A percentile compares a stretch with the other conserved stretches of the same genome.
Conservation (phyloP, 2,113 vertebrate species). For the Hucho hucho region DNA sequence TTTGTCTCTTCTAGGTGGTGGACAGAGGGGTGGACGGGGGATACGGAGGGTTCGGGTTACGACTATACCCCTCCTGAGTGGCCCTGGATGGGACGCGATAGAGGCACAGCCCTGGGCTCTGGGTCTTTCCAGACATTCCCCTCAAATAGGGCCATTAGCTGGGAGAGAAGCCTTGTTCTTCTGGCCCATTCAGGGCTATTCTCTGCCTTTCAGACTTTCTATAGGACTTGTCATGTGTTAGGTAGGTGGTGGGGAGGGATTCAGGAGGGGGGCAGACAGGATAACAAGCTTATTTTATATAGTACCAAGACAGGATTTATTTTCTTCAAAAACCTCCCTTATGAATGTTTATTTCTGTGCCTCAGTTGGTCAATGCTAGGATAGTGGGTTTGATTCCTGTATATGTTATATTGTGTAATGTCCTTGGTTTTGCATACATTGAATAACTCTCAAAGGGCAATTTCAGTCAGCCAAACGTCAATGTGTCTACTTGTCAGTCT, state of each 20-base stretch:
- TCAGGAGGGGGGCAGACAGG: constrained; percentile 29
- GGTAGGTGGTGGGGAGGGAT: constrained; percentile 23
- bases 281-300: constrained; percentile 11
- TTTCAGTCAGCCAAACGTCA: constrained; percentile 57
- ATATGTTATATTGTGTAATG: background rate
- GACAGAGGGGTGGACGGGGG: constrained; percentile 58
- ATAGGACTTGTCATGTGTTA: constrained; percentile 20
- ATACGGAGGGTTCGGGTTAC: constrained; percentile 42
- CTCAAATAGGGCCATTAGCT: constrained; percentile 62
- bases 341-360: no score
- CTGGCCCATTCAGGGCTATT: constrained; percentile 38
- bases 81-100: constrained; percentile 69
- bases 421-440: background rate
- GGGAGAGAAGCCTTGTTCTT: constrained; percentile 47
- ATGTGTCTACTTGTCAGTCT: constrained; percentile 62
- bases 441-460: constrained; percentile 51
- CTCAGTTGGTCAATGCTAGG: no score
- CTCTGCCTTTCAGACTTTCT: constrained; percentile 36
- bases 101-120: constrained; percentile 27
- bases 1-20: constrained; percentile 70
- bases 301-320: background rate
- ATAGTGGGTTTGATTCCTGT: background rate
- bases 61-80: constrained; percentile 43
- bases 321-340: background rate
- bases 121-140: constrained; percentile 45